These are phyloP conservation scores for Anthopleura sola DNA, from an alignment of 64 coral and sea anemone genomes.

Conservation along the genomic window DNA sequence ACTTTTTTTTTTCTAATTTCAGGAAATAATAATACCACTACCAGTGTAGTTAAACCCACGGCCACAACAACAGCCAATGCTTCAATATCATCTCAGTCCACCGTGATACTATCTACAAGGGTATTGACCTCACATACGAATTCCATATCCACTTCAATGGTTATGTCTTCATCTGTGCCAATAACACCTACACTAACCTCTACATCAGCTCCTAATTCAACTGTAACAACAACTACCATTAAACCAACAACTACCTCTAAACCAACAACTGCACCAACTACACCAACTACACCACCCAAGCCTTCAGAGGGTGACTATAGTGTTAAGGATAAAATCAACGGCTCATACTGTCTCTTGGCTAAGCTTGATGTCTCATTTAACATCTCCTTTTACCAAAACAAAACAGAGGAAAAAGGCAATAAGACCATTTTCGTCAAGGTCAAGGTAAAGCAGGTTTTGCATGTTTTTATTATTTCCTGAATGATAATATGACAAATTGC, in stretches of 20 bases:
- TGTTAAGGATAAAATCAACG: background rate
- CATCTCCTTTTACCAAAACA: background rate
- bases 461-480: no score
- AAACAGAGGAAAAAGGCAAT: background rate
- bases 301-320: slow-evolving; percentile 8
- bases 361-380: slow-evolving; percentile 20
- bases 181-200: background rate
- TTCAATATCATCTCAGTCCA: background rate
- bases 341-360: slow-evolving; percentile 37
- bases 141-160: background rate
- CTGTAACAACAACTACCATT: background rate
- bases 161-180: no score
- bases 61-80: background rate
- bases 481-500: no score
- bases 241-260: background rate
- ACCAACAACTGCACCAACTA: background rate
- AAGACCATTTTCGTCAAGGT: background rate
- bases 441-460: background rate
- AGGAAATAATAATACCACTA: no score
- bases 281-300: background rate
- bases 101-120: background rate
- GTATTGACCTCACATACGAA: background rate
- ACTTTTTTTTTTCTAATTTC: no score
- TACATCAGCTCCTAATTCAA: background rate
- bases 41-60: background rate